Evolutionary conservation across 2,888 invertebrate species (phyloP), one percentile per base, ranked within the genome.

Genomic region (Lydus trimaculatus): DNA sequence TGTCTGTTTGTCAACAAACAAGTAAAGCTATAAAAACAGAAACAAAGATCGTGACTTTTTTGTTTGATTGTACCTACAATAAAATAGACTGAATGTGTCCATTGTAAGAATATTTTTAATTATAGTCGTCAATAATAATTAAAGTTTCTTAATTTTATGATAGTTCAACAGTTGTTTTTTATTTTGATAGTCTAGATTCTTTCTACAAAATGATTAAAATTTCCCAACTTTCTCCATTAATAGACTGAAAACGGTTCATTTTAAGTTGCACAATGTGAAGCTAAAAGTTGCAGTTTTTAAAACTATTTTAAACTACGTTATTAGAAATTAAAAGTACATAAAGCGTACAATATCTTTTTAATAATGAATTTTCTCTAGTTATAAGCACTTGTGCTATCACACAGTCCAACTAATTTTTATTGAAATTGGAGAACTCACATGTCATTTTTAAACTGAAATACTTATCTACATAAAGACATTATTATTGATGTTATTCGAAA

Each of bases 201-300:
- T 48, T 20, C 20, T 20, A 52, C 5, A 25, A 52, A 52, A 25
- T 13, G 52, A 52, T 25, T 52, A 52, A 52, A 52, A 52, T 52
- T 52, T 52, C 52, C n/a, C 25, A 52, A 52, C 52, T 52, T 52
- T 52, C 52, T 52, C 52, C 25, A 52, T 52, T 52, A 52, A 52
- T 52, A 52, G 52, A 52, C 23, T 52, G 25, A 23, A 52, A 52
- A 23, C 6, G 13, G 52, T 52, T 43, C 43, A 43, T 43, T 43
- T 17, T 43, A 43, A 43, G 15, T 17, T 52, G 23, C 25, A 52
- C 20, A 48, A 48, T 48, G 20, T 20, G 7, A 48, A 9, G 9
- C 6, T n/a, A 43, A 8, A 17, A 43, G 43, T 43, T 43, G 43
- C 43, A 43, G 7, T 43, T 43, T 43, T 43, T 43, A 43, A 33